phyloP scores from a whole-genome alignment of 2,888 invertebrate species.

The Magallana nippona region DNA sequence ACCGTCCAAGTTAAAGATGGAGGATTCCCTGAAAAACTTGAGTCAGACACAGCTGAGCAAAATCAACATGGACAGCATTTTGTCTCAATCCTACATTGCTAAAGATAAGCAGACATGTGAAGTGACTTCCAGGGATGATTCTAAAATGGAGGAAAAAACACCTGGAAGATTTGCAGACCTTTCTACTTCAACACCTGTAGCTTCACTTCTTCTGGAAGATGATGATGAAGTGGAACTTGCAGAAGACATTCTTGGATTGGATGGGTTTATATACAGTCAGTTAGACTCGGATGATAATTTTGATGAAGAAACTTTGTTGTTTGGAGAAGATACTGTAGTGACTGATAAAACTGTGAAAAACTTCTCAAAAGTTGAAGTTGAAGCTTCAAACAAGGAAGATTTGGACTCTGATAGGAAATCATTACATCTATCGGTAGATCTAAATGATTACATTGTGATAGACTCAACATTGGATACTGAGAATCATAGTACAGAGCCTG shows the following conservation, averaged over 20 bases:
- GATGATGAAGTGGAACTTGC: conserved; percentile 39
- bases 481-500: neutral
- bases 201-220: conserved; percentile 18
- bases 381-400: neutral
- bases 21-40: conserved; percentile 14
- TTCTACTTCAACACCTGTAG: conserved; percentile 14
- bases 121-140: neutral
- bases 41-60: conserved; percentile 40
- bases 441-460: neutral
- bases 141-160: neutral
- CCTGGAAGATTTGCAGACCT: conserved; percentile 45
- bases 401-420: neutral
- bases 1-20: neutral
- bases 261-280: conserved; percentile 43
- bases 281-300: conserved; percentile 44
- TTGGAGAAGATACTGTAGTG: conserved; percentile 29
- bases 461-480: neutral
- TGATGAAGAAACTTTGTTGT: conserved; percentile 45
- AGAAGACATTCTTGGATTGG: conserved; percentile 50
- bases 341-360: conserved; percentile 1
- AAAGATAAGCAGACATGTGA: neutral
- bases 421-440: neutral
- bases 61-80: conserved; percentile 45
- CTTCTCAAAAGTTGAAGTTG: neutral
- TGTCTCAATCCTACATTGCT: conserved; percentile 18